Evolutionary conservation across 1,140 invertebrate species (phyloP), one percentile per base, ranked within the genome.

Genomic region (Cepaea nemoralis): DNA sequence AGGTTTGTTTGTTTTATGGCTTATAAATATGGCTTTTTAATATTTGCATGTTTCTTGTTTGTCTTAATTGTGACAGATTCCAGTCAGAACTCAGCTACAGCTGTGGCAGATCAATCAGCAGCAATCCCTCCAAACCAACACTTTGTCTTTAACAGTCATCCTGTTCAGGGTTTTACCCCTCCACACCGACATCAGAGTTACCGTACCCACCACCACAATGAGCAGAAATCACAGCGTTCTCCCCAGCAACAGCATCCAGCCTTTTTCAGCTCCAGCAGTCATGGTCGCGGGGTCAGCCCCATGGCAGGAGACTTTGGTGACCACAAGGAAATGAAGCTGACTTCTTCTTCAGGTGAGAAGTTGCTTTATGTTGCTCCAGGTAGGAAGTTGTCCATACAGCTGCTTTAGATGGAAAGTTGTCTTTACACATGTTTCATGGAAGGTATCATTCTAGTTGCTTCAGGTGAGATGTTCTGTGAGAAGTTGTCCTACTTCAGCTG

Each of bases 291-390:
- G 69, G 40, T 22, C 5, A 40, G 35, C 39, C 69, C 69, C 3
- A 12, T 70, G 69, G 33, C 71, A 50, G 71, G 71, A 48, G 71
- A 74, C 42, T 74, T 33, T 50, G 71, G 71, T 39, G 71, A 74
- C 40, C 71, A 74, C 31, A 74, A 48, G 33, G 27, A 42, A 2
- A 12, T 74, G 37, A 74, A 74, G 33, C 39, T 42, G 14, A 8
- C n/a, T 12, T 42, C 71, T 27, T n/a, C 42, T 31, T 42, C 27
- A 70, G 37, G 69, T 70, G 19, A 70, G 69, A n/a, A 10, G 1
- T 40, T 70, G 69, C 73, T n/a, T n/a, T n/a, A n/a, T n/a, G n/a
- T n/a, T n/a, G n/a, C n/a, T n/a, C n/a, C n/a, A n/a, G n/a, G n/a
- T n/a, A n/a, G n/a, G n/a, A n/a, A n/a, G n/a, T n/a, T n/a, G n/a